Conservation (phyloP, 2,113 vertebrate species). For the Chinchilla lanigera region DNA sequence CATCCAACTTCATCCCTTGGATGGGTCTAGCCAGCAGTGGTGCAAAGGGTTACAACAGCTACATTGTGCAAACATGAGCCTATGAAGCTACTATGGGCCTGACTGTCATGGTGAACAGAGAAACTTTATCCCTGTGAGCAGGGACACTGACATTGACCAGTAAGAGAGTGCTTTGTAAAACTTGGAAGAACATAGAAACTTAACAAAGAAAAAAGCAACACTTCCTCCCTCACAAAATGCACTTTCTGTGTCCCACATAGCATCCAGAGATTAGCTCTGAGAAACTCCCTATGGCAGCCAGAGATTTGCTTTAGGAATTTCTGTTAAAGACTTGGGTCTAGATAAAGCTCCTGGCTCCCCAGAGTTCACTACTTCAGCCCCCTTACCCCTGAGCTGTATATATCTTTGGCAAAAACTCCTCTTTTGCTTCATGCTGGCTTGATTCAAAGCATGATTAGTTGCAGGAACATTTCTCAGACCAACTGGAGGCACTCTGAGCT, state of each 20-base stretch:
- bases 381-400: not conserved
- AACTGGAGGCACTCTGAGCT: not conserved
- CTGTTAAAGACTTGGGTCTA: not conserved
- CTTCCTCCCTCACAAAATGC: not conserved
- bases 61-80: not conserved
- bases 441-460: not conserved
- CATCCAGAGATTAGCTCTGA: not conserved
- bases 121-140: not conserved
- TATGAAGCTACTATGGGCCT: not conserved
- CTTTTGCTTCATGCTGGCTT: not conserved
- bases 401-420: not conserved
- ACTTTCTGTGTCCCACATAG: not conserved
- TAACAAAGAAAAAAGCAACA: not conserved
- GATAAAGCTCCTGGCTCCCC: not conserved
- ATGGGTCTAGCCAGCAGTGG: not conserved
- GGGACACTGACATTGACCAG: not conserved
- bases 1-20: not conserved
- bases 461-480: not conserved
- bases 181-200: not conserved
- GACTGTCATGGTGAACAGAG: not conserved
- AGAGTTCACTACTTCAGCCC: not conserved
- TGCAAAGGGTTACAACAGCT: not conserved
- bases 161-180: not conserved
- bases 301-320: not conserved
- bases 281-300: not conserved